phyloP scores from a whole-genome alignment of 2,888 invertebrate species.

The Gonocerus acuteangulatus region DNA sequence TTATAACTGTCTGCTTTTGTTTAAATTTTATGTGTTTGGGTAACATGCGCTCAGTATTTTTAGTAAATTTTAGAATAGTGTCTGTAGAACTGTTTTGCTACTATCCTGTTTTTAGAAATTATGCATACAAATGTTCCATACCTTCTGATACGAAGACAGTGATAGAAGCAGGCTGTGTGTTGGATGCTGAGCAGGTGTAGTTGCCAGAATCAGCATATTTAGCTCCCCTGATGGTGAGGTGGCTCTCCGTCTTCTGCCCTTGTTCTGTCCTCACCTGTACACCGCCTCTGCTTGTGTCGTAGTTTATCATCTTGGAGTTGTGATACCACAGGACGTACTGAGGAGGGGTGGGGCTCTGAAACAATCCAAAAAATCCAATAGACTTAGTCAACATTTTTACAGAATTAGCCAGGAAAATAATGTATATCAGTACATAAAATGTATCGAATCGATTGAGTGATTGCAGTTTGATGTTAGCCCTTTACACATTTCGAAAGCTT shows the following conservation, averaged over 20 bases:
- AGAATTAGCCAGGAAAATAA: background rate
- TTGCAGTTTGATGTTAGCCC: background rate
- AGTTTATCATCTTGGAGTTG: constrained; percentile 89
- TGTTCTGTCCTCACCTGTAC: constrained; percentile 77
- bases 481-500: too few species aligned
- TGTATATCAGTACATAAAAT: background rate
- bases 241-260: constrained; percentile 75
- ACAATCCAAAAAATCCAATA: constrained; percentile 38
- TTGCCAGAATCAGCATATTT: constrained; percentile 81
- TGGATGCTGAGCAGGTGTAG: constrained; percentile 83
- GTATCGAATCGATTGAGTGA: too few species aligned
- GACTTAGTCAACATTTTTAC: too few species aligned
- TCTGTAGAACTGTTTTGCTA: too few species aligned
- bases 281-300: constrained; percentile 73
- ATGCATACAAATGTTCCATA: too few species aligned
- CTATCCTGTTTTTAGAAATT: too few species aligned
- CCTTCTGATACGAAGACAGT: constrained; percentile 87
- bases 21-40: too few species aligned
- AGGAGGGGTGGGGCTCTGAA: constrained; percentile 82
- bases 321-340: constrained; percentile 95
- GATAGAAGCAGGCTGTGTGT: constrained; percentile 81
- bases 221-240: constrained; percentile 74
- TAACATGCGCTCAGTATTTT: too few species aligned
- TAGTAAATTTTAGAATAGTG: too few species aligned
- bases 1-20: too few species aligned